These are phyloP conservation scores for Drosophila pectinifera DNA, from an alignment of 1,140 invertebrate species.

Conservation along the genomic window DNA sequence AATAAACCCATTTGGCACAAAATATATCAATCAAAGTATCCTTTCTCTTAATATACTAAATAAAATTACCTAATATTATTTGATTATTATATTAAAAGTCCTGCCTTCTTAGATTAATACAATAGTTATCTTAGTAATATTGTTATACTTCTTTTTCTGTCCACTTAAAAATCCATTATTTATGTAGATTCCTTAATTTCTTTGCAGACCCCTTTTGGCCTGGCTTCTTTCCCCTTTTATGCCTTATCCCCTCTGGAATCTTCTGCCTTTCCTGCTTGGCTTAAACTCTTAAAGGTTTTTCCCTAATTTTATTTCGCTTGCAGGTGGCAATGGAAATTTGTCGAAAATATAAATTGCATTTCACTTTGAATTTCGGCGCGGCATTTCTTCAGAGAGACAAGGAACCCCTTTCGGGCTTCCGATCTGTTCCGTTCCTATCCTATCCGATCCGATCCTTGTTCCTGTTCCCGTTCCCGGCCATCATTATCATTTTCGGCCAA, in stretches of 20 bases:
- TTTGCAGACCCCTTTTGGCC: too few species aligned
- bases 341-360: constrained; percentile 57
- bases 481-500: constrained; percentile 44
- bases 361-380: constrained; percentile 54
- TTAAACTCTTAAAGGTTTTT: not conserved
- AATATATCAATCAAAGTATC: too few species aligned
- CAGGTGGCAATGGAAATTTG: constrained; percentile 54
- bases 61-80: too few species aligned
- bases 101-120: too few species aligned
- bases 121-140: not conserved
- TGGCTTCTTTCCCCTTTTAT: not conserved
- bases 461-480: constrained; percentile 9
- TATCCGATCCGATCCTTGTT: constrained; percentile 1
- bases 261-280: constrained; percentile 4
- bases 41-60: too few species aligned
- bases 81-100: too few species aligned
- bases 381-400: constrained; percentile 40
- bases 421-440: constrained; percentile 1
- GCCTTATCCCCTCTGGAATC: constrained; percentile 20
- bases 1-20: too few species aligned
- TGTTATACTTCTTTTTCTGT: not conserved
- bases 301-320: constrained; percentile 19
- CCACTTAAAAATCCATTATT: not conserved
- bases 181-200: constrained; percentile 1
- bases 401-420: constrained; percentile 2